A percentile compares a stretch with the other conserved stretches of the same genome.
These are phyloP conservation scores for Pterois miles DNA, from an alignment of 2,797 vertebrate species.

Conservation along the genomic window DNA sequence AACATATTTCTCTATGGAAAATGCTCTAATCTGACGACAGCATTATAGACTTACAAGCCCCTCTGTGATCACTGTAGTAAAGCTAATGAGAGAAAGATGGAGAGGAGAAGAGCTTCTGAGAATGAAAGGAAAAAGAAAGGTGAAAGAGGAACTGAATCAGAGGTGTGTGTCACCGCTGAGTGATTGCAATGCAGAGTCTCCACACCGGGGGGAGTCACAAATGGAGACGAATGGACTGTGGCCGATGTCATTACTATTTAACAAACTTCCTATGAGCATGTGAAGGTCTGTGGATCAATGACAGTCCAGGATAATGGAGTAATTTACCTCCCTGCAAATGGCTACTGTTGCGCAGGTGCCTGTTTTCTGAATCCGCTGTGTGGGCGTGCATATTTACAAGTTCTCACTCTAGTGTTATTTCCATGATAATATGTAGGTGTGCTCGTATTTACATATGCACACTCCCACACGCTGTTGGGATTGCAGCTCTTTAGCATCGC, in stretches of 20 bases:
- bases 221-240: constrained; percentile 58
- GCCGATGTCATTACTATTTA: constrained; percentile 66
- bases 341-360: constrained; percentile 22
- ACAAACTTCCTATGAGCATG: constrained; percentile 55
- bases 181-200: constrained; percentile 53
- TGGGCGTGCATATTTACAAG: constrained; percentile 60
- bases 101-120: neutral
- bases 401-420: constrained; percentile 31
- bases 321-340: constrained; percentile 65
- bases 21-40: neutral
- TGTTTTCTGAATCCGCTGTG: constrained; percentile 29
- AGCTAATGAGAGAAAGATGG: neutral
- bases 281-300: constrained; percentile 60
- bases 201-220: constrained; percentile 23
- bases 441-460: constrained; percentile 4
- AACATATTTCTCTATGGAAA: constrained; percentile 10
- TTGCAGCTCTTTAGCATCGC: constrained; percentile 16
- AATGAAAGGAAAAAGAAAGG: neutral
- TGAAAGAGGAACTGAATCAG: constrained; percentile 11
- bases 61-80: neutral
- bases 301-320: constrained; percentile 58
- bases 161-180: constrained; percentile 26
- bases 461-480: constrained; percentile 24
- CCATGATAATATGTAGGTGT: constrained; percentile 27
- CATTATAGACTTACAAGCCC: neutral